Evolutionary conservation across 2,113 vertebrate genomes (phyloP).

Genomic region (Nyctibius bracteatus): DNA sequence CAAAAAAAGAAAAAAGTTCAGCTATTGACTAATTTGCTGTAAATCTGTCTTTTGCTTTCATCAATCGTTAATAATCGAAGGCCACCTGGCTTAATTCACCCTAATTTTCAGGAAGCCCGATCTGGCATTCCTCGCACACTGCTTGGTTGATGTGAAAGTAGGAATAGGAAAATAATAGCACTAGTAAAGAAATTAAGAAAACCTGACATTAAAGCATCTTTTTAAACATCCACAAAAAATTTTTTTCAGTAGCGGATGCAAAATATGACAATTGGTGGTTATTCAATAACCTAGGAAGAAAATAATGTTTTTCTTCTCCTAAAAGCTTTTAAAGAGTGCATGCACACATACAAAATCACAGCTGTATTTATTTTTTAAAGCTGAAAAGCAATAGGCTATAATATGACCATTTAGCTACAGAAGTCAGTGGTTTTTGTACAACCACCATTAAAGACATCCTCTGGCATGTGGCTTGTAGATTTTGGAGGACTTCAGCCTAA

Average conservation of each 20-base stretch:
- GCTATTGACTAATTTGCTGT: not conserved
- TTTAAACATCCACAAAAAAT: not conserved
- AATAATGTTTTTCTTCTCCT: not conserved
- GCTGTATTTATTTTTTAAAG: not conserved
- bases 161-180: not conserved
- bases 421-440: not conserved
- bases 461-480: not conserved
- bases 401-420: not conserved
- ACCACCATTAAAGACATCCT: not conserved
- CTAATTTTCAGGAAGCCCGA: slow-evolving; percentile 23
- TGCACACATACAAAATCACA: not conserved
- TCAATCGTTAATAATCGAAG: slow-evolving; percentile 16
- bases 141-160: not conserved
- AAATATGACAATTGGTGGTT: not conserved
- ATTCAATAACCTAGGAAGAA: not conserved
- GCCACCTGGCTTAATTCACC: slow-evolving; percentile 6
- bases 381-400: not conserved
- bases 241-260: not conserved
- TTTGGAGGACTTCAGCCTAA: not conserved
- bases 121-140: not conserved
- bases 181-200: not conserved
- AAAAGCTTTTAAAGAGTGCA: not conserved
- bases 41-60: slow-evolving; percentile 40
- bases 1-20: not conserved
- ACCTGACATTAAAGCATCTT: not conserved